Conservation (phyloP, 1,140 invertebrate genomes). For the Heliconius melpomene region DNA sequence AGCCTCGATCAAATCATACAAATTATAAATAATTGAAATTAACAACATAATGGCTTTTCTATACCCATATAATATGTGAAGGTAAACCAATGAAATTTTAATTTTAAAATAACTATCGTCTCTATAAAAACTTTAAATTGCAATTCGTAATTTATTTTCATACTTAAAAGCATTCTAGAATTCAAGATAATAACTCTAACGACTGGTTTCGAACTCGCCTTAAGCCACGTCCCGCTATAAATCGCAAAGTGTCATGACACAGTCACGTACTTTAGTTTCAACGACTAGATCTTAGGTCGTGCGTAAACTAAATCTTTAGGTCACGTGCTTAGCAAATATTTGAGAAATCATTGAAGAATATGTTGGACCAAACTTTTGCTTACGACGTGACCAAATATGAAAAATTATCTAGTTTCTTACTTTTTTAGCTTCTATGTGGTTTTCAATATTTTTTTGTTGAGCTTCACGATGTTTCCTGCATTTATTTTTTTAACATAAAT, state of each 20-base stretch:
- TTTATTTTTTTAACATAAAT: too few species aligned
- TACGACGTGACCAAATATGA: neutral
- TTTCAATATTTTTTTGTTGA: too few species aligned
- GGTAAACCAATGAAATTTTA: too few species aligned
- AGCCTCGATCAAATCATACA: too few species aligned
- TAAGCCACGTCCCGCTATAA: neutral
- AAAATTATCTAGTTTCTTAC: too few species aligned
- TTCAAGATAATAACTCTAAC: neutral
- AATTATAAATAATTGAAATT: too few species aligned
- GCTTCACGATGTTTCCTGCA: too few species aligned
- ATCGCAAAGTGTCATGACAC: slow-evolving; percentile 10
- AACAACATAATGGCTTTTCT: too few species aligned
- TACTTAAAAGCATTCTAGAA: neutral
- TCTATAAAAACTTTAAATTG: neutral
- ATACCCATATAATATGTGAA: too few species aligned
- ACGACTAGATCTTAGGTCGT: slow-evolving; percentile 19
- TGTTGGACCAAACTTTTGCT: neutral
- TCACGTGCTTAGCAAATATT: slow-evolving; percentile 1
- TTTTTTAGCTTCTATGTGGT: neutral
- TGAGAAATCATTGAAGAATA: slow-evolving; percentile 16
- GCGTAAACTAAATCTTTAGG: slow-evolving; percentile 21
- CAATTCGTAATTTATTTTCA: neutral
- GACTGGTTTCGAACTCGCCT: neutral
- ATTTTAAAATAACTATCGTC: too few species aligned
- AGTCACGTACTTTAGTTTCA: slow-evolving; percentile 16